Percentiles rank a stretch among this genome's conserved stretches.
These are phyloP conservation scores for Chrysina gloriosa DNA, from an alignment of 2,888 invertebrate genomes.

Conservation along the genomic window DNA sequence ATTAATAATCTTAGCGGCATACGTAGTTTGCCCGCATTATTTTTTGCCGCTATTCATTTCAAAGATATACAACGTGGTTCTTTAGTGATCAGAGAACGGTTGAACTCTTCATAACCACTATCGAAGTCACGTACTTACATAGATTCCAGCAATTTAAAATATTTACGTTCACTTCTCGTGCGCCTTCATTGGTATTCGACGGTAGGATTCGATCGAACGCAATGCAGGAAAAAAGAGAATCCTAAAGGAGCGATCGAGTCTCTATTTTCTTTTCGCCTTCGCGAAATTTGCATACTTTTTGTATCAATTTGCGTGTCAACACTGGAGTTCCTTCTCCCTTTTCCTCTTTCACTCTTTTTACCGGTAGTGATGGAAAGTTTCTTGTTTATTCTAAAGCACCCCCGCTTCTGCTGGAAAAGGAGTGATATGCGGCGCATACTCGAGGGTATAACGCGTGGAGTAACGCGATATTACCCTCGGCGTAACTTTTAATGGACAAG, in stretches of 20 bases:
- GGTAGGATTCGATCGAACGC: conserved; percentile 17
- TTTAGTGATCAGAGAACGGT: no score
- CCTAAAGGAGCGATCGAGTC: conserved; percentile 22
- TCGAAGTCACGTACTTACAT: neutral
- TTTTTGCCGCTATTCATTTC: no score
- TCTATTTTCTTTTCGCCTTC: conserved; percentile 22
- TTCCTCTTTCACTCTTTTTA: neutral
- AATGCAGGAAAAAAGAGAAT: conserved; percentile 4
- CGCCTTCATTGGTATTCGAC: conserved; percentile 19
- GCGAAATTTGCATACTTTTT: conserved; percentile 28
- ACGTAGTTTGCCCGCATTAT: no score
- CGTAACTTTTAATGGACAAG: conserved; percentile 31
- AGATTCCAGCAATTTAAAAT: neutral
- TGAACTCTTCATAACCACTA: no score
- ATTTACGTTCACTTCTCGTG: neutral
- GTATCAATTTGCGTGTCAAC: conserved; percentile 36
- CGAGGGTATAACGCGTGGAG: neutral
- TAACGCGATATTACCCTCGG: conserved; percentile 8
- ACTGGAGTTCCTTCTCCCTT: neutral
- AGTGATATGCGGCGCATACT: neutral
- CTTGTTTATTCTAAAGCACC: conserved; percentile 12
- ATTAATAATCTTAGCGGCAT: no score
- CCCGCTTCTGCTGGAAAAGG: neutral
- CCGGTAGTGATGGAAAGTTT: neutral
- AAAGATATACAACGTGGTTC: no score